Conservation (phyloP, 2,797 vertebrate genomes). For the Pteropus rufus region DNA sequence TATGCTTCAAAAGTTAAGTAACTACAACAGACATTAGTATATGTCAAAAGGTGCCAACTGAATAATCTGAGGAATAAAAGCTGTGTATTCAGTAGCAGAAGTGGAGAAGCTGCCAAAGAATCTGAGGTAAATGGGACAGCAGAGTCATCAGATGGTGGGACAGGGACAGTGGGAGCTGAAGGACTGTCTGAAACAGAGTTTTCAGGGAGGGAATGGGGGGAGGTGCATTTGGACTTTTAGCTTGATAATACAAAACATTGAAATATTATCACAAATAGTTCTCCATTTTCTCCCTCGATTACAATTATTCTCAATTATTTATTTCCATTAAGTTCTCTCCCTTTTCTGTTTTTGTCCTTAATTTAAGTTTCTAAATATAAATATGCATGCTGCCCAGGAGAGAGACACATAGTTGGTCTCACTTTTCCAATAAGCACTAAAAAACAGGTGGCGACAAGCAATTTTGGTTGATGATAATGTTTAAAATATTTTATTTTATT, state of each 20-base stretch:
- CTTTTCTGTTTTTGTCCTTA: slow-evolving; percentile 34
- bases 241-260: not conserved
- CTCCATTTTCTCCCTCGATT: slow-evolving; percentile 42
- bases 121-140: not conserved
- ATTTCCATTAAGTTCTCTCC: slow-evolving; percentile 7
- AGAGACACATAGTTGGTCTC: not conserved
- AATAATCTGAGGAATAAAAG: not conserved
- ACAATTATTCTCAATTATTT: slow-evolving; percentile 46
- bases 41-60: not conserved
- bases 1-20: slow-evolving; percentile 22
- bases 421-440: slow-evolving; percentile 49
- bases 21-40: not conserved
- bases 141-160: not conserved
- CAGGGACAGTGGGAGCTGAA: not conserved
- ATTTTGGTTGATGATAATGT: not conserved
- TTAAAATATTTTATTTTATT: slow-evolving; percentile 41
- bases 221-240: not conserved
- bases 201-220: not conserved
- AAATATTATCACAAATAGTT: slow-evolving; percentile 39
- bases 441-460: slow-evolving; percentile 1
- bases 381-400: slow-evolving; percentile 19
- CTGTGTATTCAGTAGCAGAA: not conserved
- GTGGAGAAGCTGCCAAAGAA: not conserved
- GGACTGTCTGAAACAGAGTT: not conserved
- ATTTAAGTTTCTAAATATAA: slow-evolving; percentile 34